These are phyloP conservation scores for Propithecus deckenii DNA, from an alignment of 2,797 vertebrate genomes.

Conservation along the genomic window DNA sequence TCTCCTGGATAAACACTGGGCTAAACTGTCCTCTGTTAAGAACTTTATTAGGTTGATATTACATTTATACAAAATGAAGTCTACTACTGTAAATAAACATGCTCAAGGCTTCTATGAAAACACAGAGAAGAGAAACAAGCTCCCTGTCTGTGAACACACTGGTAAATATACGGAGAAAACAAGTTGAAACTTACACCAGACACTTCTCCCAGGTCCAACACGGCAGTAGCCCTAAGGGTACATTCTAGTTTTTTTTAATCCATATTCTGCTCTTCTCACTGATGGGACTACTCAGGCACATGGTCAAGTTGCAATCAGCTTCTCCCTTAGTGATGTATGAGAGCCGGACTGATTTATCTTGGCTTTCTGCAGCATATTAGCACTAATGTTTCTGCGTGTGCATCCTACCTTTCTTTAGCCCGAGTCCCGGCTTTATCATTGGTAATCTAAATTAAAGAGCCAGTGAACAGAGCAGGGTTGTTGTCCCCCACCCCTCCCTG, in stretches of 20 bases:
- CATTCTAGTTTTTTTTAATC: conserved; percentile 84
- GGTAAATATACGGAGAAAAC: conserved; percentile 74
- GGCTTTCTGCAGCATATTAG: conserved; percentile 86
- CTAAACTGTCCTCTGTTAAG: conserved; percentile 72
- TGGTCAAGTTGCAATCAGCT: conserved; percentile 88
- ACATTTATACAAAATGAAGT: conserved; percentile 75
- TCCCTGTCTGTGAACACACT: conserved; percentile 56
- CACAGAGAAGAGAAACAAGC: conserved; percentile 67
- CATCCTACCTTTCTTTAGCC: conserved; percentile 84
- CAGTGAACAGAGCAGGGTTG: conserved; percentile 78
- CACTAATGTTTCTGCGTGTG: conserved; percentile 86
- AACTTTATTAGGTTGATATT: conserved; percentile 66
- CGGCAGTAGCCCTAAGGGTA: conserved; percentile 82
- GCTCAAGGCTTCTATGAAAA: conserved; percentile 57
- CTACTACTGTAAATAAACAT: conserved; percentile 69
- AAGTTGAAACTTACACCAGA: conserved; percentile 86
- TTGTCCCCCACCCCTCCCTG: conserved; percentile 75
- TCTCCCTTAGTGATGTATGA: conserved; percentile 85
- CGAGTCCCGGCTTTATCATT: conserved; percentile 83
- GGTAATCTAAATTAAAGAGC: conserved; percentile 87
- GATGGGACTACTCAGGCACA: conserved; percentile 87
- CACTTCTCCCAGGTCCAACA: conserved; percentile 81
- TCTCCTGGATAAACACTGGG: conserved; percentile 74
- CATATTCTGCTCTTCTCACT: conserved; percentile 84
- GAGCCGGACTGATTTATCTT: conserved; percentile 87